Evolutionary conservation across 2,113 vertebrate genomes (phyloP).

Genomic region (Mirounga angustirostris): DNA sequence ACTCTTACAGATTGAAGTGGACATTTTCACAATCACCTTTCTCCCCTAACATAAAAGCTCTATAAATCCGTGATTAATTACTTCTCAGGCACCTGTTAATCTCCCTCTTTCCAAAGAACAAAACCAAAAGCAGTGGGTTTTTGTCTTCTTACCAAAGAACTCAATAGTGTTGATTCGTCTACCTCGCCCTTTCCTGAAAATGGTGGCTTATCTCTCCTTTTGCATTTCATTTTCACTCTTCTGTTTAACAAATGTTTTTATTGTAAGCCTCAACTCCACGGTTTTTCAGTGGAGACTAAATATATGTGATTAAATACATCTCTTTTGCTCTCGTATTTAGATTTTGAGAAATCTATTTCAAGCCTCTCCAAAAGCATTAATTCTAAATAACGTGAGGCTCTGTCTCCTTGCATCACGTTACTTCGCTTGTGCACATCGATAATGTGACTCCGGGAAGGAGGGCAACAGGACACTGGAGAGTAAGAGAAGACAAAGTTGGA

Average conservation of each 20-base stretch:
- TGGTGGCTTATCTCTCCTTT: background rate
- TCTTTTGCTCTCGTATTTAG: background rate
- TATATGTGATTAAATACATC: background rate
- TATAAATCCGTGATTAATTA: slow-evolving; percentile 31
- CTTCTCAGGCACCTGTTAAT: slow-evolving; percentile 52
- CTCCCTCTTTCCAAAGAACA: slow-evolving; percentile 36
- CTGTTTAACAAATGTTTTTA: background rate
- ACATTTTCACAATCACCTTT: slow-evolving; percentile 50
- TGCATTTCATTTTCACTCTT: background rate
- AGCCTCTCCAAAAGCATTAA: background rate
- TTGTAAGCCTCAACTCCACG: background rate
- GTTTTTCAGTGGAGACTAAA: background rate
- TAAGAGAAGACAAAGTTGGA: background rate
- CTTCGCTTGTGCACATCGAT: background rate
- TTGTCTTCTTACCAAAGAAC: slow-evolving; percentile 12
- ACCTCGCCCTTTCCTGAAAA: background rate
- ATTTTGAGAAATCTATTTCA: background rate
- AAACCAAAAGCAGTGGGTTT: slow-evolving; percentile 33
- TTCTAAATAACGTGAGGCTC: background rate
- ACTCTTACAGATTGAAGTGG: slow-evolving; percentile 20
- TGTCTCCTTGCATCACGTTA: background rate
- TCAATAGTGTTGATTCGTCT: background rate
- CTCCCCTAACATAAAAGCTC: background rate
- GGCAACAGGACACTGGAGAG: background rate
- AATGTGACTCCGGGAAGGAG: background rate